Evolutionary conservation across 2,888 invertebrate species (phyloP).

Genomic region (Dexiosoma caninum): DNA sequence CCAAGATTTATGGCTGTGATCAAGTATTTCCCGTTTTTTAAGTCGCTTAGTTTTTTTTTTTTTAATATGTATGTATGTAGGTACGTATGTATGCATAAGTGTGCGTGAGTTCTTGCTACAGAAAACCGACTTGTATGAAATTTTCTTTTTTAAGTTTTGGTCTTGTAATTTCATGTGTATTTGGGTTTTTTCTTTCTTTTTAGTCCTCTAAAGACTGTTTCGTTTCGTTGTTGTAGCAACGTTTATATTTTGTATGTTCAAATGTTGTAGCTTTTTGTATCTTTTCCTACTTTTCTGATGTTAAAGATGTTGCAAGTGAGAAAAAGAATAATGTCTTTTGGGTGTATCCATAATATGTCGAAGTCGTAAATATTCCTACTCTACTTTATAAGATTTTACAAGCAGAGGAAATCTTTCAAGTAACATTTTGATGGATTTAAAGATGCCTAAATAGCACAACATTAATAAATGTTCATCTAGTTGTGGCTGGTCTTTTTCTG

Average conservation of each 20-base stretch:
- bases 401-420: slow-evolving; percentile 7
- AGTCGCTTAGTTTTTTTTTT: slow-evolving; percentile 19
- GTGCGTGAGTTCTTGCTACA: not conserved
- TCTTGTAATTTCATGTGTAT: slow-evolving; percentile 53
- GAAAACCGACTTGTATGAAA: slow-evolving; percentile 11
- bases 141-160: slow-evolving; percentile 32
- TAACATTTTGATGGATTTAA: slow-evolving; percentile 60
- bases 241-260: slow-evolving; percentile 4
- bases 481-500: not conserved
- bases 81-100: not conserved
- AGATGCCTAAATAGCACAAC: slow-evolving; percentile 50
- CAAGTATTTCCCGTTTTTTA: slow-evolving; percentile 64
- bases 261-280: slow-evolving; percentile 12
- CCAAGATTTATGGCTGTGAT: slow-evolving; percentile 63
- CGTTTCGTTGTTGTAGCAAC: slow-evolving; percentile 37
- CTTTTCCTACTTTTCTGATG: slow-evolving; percentile 22
- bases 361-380: slow-evolving; percentile 61
- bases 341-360: slow-evolving; percentile 61
- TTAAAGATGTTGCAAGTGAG: slow-evolving; percentile 63
- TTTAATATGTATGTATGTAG: not conserved
- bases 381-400: slow-evolving; percentile 18
- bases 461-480: slow-evolving; percentile 49
- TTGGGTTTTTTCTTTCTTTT: slow-evolving; percentile 14
- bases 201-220: slow-evolving; percentile 26
- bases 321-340: slow-evolving; percentile 63